Conservation (phyloP, 2,888 invertebrate genomes). For the Sericinus montela region DNA sequence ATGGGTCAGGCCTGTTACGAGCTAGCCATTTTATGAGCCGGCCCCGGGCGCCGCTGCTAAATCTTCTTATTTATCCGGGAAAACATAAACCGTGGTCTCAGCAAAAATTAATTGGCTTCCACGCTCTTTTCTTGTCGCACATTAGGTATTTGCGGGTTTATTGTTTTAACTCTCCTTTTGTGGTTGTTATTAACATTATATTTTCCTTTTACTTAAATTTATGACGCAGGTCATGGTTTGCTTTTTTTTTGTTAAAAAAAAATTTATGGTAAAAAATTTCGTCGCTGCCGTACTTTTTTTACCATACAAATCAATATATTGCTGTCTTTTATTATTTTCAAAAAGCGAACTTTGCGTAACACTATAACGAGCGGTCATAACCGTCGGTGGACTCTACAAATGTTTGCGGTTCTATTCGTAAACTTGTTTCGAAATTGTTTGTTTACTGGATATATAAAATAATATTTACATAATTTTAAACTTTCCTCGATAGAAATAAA, state of each 20-base stretch:
- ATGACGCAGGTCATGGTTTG: not conserved
- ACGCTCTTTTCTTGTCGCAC: constrained; percentile 61
- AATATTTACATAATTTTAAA: constrained; percentile 1
- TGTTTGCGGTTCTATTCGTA: constrained; percentile 63
- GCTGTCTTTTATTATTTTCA: too few species aligned
- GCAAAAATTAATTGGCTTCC: constrained; percentile 75
- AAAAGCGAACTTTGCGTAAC: too few species aligned
- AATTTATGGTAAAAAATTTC: too few species aligned
- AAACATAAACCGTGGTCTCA: constrained; percentile 72
- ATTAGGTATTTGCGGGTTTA: constrained; percentile 59
- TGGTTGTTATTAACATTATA: constrained; percentile 31
- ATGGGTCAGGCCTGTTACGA: constrained; percentile 60
- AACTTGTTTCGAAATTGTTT: constrained; percentile 32
- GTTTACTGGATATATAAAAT: too few species aligned
- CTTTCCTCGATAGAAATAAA: constrained; percentile 34
- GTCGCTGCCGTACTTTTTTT: too few species aligned
- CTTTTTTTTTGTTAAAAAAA: too few species aligned
- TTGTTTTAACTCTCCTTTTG: constrained; percentile 40
- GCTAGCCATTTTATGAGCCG: constrained; percentile 64
- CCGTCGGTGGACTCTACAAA: constrained; percentile 66
- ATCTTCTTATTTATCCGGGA: constrained; percentile 76
- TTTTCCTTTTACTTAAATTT: constrained; percentile 19
- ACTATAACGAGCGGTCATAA: constrained; percentile 62
- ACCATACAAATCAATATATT: too few species aligned
- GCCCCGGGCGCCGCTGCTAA: constrained; percentile 64